Conservation (phyloP, 2,113 vertebrate species). For the Morone saxatilis region DNA sequence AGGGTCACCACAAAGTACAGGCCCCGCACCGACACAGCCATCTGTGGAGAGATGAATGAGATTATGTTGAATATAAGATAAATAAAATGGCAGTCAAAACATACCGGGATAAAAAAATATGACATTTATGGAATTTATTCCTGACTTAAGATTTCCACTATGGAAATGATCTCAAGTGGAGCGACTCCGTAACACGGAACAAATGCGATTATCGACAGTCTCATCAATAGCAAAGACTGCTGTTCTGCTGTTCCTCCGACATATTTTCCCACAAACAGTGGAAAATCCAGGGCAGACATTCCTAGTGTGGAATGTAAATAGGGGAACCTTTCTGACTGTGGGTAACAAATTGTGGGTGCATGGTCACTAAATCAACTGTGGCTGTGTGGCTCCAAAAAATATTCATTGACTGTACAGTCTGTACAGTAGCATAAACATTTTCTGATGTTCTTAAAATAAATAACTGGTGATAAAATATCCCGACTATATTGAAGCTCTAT, state of each 20-base stretch:
- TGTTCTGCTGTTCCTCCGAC: conserved; percentile 52
- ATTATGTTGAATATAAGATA: neutral
- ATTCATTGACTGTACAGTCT: conserved; percentile 31
- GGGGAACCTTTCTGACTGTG: conserved; percentile 59
- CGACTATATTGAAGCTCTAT: neutral
- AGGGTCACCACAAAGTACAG: conserved; percentile 92
- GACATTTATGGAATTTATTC: conserved; percentile 30
- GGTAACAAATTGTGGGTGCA: conserved; percentile 51
- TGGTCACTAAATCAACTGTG: conserved; percentile 47
- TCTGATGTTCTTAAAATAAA: neutral
- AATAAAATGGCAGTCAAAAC: neutral
- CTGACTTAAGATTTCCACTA: conserved; percentile 26
- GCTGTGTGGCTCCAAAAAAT: conserved; percentile 13
- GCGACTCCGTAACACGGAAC: conserved; percentile 40
- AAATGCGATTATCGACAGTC: conserved; percentile 44
- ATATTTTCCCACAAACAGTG: conserved; percentile 78
- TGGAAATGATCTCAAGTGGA: conserved; percentile 34
- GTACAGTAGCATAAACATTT: neutral
- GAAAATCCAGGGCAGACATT: conserved; percentile 73
- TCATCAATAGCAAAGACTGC: conserved; percentile 51
- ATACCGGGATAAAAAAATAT: conserved; percentile 1
- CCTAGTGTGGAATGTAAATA: conserved; percentile 78
- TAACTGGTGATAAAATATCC: neutral
- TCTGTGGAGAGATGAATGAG: conserved; percentile 79
- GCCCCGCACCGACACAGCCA: conserved; percentile 93